A percentile compares a stretch with the other conserved stretches of the same genome.
Conservation (phyloP, 2,113 vertebrate species). For the Malaclemys terrapin region DNA sequence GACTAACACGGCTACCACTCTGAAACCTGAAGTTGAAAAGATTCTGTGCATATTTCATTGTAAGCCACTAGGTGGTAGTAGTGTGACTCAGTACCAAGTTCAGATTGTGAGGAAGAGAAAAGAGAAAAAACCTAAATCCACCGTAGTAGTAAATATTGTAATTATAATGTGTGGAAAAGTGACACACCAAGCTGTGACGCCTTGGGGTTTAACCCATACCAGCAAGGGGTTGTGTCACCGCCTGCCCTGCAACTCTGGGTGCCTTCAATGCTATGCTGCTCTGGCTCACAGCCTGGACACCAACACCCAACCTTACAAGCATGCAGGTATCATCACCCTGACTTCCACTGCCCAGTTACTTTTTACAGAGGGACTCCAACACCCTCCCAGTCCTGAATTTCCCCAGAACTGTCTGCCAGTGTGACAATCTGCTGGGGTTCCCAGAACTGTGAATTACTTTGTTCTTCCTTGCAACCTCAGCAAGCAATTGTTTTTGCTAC, state of each 20-base stretch:
- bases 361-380: background rate
- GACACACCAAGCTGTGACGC: background rate
- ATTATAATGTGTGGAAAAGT: background rate
- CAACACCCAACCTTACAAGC: background rate
- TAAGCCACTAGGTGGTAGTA: conserved; percentile 34
- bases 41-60: background rate
- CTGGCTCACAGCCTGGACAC: background rate
- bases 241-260: background rate
- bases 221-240: background rate
- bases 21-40: background rate
- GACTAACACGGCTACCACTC: too few relatives aligned
- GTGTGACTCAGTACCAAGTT: background rate
- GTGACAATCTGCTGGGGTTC: background rate
- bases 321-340: background rate
- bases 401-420: background rate
- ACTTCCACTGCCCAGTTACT: background rate
- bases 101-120: background rate
- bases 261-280: background rate
- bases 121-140: fast-evolving
- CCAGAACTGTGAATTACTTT: background rate
- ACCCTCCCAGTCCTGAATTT: background rate
- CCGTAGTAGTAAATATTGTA: background rate
- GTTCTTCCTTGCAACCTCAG: background rate
- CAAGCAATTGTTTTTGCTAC: background rate
- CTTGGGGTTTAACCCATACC: background rate